Conservation (phyloP, 2,113 vertebrate species). For the Pitta sordida region DNA sequence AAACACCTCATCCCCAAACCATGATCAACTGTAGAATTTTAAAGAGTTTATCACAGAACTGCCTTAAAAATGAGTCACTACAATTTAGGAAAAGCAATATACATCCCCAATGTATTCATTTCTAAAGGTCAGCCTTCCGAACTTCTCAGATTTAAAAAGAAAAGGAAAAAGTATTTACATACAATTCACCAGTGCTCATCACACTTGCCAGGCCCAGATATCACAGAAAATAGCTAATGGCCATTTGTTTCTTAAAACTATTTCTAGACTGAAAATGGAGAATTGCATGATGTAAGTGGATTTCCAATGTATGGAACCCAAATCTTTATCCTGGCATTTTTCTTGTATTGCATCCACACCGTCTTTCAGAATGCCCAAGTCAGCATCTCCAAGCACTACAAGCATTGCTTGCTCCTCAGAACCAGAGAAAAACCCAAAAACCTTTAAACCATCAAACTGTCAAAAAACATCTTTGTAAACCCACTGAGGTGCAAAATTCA, state of each 20-base stretch:
- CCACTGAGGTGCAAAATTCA: not conserved
- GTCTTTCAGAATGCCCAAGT: not conserved
- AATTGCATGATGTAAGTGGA: accelerated
- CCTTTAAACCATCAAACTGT: not conserved
- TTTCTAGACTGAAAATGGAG: not conserved
- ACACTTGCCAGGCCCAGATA: not conserved
- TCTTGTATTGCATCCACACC: not conserved
- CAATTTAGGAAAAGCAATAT: not conserved
- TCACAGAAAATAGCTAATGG: not conserved
- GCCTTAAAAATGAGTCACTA: not conserved
- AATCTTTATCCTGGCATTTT: not conserved
- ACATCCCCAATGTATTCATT: not conserved
- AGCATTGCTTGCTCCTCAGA: not conserved
- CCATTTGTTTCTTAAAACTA: not conserved
- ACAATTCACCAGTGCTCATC: not conserved
- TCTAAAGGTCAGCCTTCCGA: not conserved
- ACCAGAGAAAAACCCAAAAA: not conserved
- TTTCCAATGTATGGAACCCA: not conserved
- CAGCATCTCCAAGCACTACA: not conserved
- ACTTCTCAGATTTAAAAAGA: not conserved
- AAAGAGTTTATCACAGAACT: not conserved
- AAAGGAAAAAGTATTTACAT: not conserved
- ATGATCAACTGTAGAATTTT: not conserved
- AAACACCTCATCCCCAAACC: not conserved
- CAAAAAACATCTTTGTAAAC: not conserved